phyloP scores from a whole-genome alignment of 2,888 invertebrate genomes.

The Phania funesta region DNA sequence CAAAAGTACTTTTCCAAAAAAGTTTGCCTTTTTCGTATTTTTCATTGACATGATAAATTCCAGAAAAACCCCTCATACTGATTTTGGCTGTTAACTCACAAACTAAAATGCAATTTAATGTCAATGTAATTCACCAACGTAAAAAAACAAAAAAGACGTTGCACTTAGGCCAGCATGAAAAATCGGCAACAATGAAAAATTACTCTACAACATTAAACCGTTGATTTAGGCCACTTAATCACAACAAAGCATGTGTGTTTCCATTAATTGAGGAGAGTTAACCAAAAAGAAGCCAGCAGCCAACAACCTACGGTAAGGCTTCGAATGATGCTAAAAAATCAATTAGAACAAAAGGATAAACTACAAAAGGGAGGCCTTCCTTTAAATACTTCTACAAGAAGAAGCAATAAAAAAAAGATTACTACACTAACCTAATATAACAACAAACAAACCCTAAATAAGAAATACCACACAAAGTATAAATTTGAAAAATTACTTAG shows the following conservation, averaged over 20 bases:
- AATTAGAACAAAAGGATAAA: conserved; percentile 69
- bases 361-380: conserved; percentile 69
- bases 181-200: conserved; percentile 52
- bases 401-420: conserved; percentile 56
- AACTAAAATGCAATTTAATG: conserved; percentile 37
- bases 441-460: conserved; percentile 30
- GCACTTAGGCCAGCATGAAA: not conserved
- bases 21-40: not conserved
- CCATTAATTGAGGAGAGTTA: conserved; percentile 61
- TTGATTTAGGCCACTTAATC: conserved; percentile 69
- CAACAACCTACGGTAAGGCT: conserved; percentile 4
- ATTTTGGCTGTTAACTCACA: conserved; percentile 16
- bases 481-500: conserved; percentile 71
- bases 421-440: conserved; percentile 44
- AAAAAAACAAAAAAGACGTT: not conserved
- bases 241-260: conserved; percentile 62
- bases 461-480: conserved; percentile 68
- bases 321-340: conserved; percentile 44
- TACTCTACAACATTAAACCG: conserved; percentile 65
- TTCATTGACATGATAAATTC: conserved; percentile 34
- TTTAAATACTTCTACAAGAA: conserved; percentile 52
- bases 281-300: conserved; percentile 26
- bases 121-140: conserved; percentile 36
- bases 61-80: conserved; percentile 34
- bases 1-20: not conserved